A percentile compares a stretch with the other conserved stretches of the same genome.
These are phyloP conservation scores for Coptotermes formosanus DNA, from an alignment of 1,140 invertebrate genomes.

Conservation along the genomic window DNA sequence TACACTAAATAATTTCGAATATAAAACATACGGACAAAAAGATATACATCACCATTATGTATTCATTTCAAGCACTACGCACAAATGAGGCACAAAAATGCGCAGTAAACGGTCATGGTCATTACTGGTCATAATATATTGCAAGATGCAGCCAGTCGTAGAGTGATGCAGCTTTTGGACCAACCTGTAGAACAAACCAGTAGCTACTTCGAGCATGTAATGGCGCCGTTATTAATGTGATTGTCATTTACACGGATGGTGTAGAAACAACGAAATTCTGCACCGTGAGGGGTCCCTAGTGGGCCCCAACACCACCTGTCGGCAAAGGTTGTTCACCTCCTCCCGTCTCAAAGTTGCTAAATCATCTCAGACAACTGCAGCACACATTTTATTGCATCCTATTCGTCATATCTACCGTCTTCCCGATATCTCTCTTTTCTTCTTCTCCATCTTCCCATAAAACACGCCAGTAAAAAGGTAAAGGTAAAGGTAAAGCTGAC, in stretches of 20 bases:
- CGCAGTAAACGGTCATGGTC: too few relatives aligned
- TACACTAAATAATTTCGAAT: too few relatives aligned
- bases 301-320: neutral
- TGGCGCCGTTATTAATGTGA: conserved; percentile 1
- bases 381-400: neutral
- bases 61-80: too few relatives aligned
- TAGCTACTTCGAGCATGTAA: neutral
- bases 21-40: too few relatives aligned
- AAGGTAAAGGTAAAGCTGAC: too few relatives aligned
- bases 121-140: too few relatives aligned
- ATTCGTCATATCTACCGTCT: neutral
- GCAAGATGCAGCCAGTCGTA: too few relatives aligned
- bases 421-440: neutral
- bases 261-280: neutral
- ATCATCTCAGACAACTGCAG: neutral
- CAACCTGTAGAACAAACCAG: neutral
- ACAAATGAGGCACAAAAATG: too few relatives aligned
- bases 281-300: neutral
- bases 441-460: neutral
- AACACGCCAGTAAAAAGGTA: too few relatives aligned
- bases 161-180: neutral
- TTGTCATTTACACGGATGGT: neutral
- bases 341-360: neutral
- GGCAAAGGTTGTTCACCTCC: neutral
- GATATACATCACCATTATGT: too few relatives aligned